Percentiles rank a stretch among this genome's conserved stretches.
Conservation (phyloP, 2,113 vertebrate species). For the Polypterus bichir region DNA sequence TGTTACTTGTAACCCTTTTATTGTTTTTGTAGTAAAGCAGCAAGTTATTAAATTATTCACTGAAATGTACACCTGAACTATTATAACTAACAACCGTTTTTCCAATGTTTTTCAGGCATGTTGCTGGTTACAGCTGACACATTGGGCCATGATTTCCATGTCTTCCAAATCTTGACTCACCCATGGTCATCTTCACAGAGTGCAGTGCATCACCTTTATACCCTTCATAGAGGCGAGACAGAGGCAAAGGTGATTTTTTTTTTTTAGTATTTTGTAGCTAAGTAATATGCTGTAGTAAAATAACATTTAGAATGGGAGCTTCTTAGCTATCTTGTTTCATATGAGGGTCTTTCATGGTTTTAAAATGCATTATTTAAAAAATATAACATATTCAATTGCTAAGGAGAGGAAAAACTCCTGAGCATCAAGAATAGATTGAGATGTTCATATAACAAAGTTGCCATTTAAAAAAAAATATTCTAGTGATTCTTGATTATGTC, state of each 20-base stretch:
- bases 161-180: slow-evolving; percentile 93
- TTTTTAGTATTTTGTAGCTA: slow-evolving; percentile 6
- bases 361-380: slow-evolving; percentile 9
- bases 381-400: too few relatives aligned
- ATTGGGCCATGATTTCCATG: slow-evolving; percentile 89
- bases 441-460: slow-evolving; percentile 27
- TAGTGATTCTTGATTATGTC: slow-evolving; percentile 36
- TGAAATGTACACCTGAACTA: too few relatives aligned
- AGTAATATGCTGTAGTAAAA: slow-evolving; percentile 4
- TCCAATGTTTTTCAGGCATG: slow-evolving; percentile 61
- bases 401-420: slow-evolving; percentile 14
- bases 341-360: slow-evolving; percentile 8
- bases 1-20: too few relatives aligned
- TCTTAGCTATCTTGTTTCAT: too few relatives aligned
- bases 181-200: slow-evolving; percentile 92
- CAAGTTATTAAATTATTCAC: too few relatives aligned
- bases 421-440: slow-evolving; percentile 22
- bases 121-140: slow-evolving; percentile 90
- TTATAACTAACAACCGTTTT: too few relatives aligned
- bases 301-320: not conserved
- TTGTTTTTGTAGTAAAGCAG: too few relatives aligned
- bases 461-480: slow-evolving; percentile 22
- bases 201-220: slow-evolving; percentile 93
- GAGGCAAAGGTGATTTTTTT: slow-evolving; percentile 86
- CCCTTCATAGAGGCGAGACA: slow-evolving; percentile 93